Evolutionary conservation across 1,140 invertebrate genomes (phyloP).

Genomic region (Calephelis nemesis): DNA sequence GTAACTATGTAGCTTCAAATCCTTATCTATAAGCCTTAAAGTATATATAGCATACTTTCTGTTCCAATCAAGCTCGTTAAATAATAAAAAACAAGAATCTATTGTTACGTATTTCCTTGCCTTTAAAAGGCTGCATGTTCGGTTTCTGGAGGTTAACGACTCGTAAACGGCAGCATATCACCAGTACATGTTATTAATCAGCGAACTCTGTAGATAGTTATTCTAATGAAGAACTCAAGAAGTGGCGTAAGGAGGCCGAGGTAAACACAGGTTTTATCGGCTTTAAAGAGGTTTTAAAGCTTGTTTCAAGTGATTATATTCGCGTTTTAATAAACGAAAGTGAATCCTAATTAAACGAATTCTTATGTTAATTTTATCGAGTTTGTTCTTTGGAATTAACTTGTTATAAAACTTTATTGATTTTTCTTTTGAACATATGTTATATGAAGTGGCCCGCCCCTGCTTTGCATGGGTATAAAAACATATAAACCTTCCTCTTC

Average conservation of each 20-base stretch:
- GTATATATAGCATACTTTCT: too few species aligned
- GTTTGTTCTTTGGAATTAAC: background rate
- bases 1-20: too few species aligned
- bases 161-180: slow-evolving; percentile 65
- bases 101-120: background rate
- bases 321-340: slow-evolving; percentile 8
- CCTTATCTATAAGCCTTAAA: too few species aligned
- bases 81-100: too few species aligned
- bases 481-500: too few species aligned
- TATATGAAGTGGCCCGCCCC: too few species aligned
- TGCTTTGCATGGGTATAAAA: too few species aligned
- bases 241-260: slow-evolving; percentile 67
- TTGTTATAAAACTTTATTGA: background rate
- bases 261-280: slow-evolving; percentile 43
- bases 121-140: slow-evolving; percentile 19
- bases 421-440: background rate
- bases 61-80: too few species aligned
- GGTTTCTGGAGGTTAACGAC: slow-evolving; percentile 67
- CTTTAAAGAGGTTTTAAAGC: slow-evolving; percentile 15
- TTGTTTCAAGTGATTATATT: slow-evolving; percentile 10
- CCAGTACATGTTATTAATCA: slow-evolving; percentile 66
- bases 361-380: slow-evolving; percentile 2
- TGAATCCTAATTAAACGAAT: slow-evolving; percentile 19
- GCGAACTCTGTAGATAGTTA: slow-evolving; percentile 69
- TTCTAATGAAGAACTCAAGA: slow-evolving; percentile 73